Percentiles rank a stretch among this genome's conserved stretches.
Evolutionary conservation across 2,888 invertebrate species (phyloP).

Genomic region (Melanchra persicariae): DNA sequence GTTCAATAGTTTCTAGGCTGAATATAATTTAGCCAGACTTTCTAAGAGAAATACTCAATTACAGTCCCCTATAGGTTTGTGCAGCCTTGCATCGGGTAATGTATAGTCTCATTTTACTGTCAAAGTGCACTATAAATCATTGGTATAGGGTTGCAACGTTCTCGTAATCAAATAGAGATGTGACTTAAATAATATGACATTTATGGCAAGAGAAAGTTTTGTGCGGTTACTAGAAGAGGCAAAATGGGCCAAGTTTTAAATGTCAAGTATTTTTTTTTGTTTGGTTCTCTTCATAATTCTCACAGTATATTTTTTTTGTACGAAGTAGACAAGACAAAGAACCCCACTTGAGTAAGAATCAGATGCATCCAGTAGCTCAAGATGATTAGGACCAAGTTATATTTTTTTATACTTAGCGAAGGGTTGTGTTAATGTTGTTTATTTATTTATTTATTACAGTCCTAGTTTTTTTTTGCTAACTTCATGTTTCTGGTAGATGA

Average conservation of each 20-base stretch:
- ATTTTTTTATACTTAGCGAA: too few relatives aligned
- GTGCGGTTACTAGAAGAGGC: neutral
- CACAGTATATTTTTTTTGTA: conserved; percentile 1
- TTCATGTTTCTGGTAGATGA: too few relatives aligned
- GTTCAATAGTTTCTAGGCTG: conserved; percentile 40
- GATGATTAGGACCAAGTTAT: neutral
- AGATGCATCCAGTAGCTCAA: neutral
- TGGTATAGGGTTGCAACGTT: conserved; percentile 43
- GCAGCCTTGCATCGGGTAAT: conserved; percentile 45
- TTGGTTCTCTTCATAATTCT: neutral
- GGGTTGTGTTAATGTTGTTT: too few relatives aligned
- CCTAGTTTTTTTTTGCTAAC: neutral
- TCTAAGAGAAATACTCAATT: conserved; percentile 58
- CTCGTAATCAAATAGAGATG: conserved; percentile 12
- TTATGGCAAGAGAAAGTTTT: neutral
- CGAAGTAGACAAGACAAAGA: too few relatives aligned
- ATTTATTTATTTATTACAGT: too few relatives aligned
- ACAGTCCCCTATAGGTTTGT: conserved; percentile 6
- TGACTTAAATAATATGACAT: neutral
- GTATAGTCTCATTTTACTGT: conserved; percentile 64
- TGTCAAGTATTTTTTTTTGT: too few relatives aligned
- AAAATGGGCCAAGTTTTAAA: too few relatives aligned
- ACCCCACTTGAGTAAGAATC: neutral
- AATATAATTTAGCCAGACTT: conserved; percentile 44
- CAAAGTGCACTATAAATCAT: conserved; percentile 56